These are phyloP conservation scores for Manis pentadactyla DNA, from an alignment of 2,797 vertebrate genomes.

Conservation along the genomic window DNA sequence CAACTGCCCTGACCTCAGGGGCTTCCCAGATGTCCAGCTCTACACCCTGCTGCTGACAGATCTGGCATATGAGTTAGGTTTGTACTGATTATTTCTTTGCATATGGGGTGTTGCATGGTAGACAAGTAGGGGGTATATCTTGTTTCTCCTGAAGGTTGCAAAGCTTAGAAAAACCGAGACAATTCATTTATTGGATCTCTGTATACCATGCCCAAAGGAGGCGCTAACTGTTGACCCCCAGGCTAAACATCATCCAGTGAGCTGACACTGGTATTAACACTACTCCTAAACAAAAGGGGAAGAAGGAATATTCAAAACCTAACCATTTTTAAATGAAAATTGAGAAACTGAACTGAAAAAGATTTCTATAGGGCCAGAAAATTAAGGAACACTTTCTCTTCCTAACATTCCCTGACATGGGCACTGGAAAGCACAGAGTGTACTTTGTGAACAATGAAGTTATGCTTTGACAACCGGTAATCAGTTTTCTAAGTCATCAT, in stretches of 20 bases:
- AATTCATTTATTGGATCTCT: background rate
- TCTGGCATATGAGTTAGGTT: background rate
- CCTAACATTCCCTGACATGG: conserved; percentile 28
- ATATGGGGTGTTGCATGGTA: background rate
- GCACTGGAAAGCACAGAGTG: conserved; percentile 21
- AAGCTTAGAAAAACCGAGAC: conserved; percentile 5
- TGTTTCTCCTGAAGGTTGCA: background rate
- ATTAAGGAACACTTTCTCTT: conserved; percentile 24
- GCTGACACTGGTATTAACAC: background rate
- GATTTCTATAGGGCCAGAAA: background rate
- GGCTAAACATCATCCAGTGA: background rate
- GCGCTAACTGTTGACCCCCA: background rate
- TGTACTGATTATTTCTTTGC: background rate
- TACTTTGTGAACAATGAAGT: conserved; percentile 50
- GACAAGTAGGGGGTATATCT: background rate
- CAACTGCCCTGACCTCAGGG: too few relatives aligned
- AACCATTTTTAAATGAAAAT: conserved; percentile 49
- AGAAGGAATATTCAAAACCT: conserved; percentile 12
- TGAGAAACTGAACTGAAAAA: conserved; percentile 25
- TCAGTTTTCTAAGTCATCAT: conserved; percentile 48
- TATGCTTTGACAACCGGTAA: conserved; percentile 59
- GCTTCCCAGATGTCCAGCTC: too few relatives aligned
- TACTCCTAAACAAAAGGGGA: conserved; percentile 15
- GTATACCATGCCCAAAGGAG: background rate
- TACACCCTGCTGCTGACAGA: background rate